phyloP scores from a whole-genome alignment of 2,113 vertebrate genomes.

The Zosterops borbonicus region DNA sequence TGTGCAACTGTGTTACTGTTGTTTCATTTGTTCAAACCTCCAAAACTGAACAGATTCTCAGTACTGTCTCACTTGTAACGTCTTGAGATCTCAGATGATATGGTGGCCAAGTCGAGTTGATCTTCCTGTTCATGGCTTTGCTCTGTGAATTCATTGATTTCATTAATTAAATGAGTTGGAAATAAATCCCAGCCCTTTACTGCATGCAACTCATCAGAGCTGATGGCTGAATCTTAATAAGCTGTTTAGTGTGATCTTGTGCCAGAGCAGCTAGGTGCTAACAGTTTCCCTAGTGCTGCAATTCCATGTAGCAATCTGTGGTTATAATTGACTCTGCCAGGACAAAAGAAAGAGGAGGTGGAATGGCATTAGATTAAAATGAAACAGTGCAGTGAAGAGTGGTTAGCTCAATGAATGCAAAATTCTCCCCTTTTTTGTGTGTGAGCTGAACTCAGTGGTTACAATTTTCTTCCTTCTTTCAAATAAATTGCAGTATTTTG shows the following conservation, averaged over 20 bases:
- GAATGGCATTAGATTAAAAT: constrained; percentile 58
- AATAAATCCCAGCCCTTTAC: constrained; percentile 72
- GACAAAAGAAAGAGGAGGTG: constrained; percentile 67
- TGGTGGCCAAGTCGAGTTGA: background rate
- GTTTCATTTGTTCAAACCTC: background rate
- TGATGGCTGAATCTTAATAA: constrained; percentile 79
- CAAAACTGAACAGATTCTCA: background rate
- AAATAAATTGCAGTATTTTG: background rate
- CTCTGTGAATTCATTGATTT: constrained; percentile 73
- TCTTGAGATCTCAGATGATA: constrained; percentile 52
- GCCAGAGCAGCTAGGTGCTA: constrained; percentile 71
- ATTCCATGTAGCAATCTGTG: constrained; percentile 68
- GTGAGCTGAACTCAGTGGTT: background rate
- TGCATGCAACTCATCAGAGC: constrained; percentile 62
- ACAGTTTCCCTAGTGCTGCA: constrained; percentile 62
- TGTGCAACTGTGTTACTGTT: background rate
- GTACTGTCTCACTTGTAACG: background rate
- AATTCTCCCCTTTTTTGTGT: background rate
- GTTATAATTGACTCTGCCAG: constrained; percentile 71
- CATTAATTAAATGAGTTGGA: constrained; percentile 77
- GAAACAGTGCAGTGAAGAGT: constrained; percentile 12
- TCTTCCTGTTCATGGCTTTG: constrained; percentile 58
- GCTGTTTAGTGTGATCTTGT: constrained; percentile 70
- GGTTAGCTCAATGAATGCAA: constrained; percentile 29
- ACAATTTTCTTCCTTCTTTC: constrained; percentile 25